Evolutionary conservation across 1,140 invertebrate genomes (phyloP).

Genomic region (Aphelenchoides fujianensis): DNA sequence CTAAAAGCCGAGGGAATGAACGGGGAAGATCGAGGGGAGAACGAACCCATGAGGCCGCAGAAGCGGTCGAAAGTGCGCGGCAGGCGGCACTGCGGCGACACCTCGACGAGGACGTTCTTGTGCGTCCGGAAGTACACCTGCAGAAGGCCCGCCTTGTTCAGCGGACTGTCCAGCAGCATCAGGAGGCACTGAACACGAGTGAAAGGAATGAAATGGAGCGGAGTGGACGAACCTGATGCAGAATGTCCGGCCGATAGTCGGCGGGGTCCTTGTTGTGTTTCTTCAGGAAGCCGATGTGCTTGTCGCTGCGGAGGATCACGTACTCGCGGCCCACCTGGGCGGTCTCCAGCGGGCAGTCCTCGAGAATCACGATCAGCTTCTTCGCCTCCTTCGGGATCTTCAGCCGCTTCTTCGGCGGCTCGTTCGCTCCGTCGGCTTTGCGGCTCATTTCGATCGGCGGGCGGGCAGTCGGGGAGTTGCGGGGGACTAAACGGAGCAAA

Average conservation of each 20-base stretch:
- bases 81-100: conserved; percentile 95
- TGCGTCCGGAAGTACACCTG: conserved; percentile 90
- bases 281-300: conserved; percentile 64
- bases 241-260: conserved; percentile 66
- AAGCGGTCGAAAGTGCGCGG: conserved; percentile 96
- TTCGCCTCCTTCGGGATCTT: conserved; percentile 24
- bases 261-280: conserved; percentile 65
- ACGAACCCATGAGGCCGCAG: conserved; percentile 89
- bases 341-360: conserved; percentile 88
- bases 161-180: conserved; percentile 67
- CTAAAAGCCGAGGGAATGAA: conserved; percentile 67
- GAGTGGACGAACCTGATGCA: conserved; percentile 67
- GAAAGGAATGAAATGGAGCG: conserved; percentile 24
- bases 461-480: not conserved
- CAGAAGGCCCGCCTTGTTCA: conserved; percentile 67
- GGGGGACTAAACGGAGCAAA: not conserved
- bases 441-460: not conserved
- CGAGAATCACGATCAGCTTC: conserved; percentile 80
- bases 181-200: conserved; percentile 65
- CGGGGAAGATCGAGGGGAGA: not conserved
- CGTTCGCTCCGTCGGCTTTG: not conserved
- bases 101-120: conserved; percentile 94
- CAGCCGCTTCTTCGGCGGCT: conserved; percentile 10
- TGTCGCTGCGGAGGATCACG: conserved; percentile 66
- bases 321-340: conserved; percentile 72